These are phyloP conservation scores for Drosophila kuntzei DNA, from an alignment of 2,888 invertebrate genomes.

Conservation along the genomic window DNA sequence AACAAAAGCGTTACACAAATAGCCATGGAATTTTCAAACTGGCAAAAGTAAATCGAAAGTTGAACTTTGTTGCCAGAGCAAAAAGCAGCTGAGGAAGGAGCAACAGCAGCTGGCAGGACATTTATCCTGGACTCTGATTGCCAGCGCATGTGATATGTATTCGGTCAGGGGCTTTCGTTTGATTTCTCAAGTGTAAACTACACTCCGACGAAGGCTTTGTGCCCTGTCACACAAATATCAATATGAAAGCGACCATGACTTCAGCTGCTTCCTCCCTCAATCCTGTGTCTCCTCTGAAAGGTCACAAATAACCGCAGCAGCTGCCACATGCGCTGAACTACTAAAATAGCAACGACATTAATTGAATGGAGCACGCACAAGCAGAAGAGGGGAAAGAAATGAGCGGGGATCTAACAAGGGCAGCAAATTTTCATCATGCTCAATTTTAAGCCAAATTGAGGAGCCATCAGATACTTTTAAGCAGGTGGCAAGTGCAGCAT, in stretches of 20 bases:
- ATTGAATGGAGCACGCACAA: conserved; percentile 51
- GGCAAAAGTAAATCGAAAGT: conserved; percentile 76
- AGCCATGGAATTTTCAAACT: conserved; percentile 63
- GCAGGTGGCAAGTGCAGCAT: conserved; percentile 13
- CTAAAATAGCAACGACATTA: conserved; percentile 56
- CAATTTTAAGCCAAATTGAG: conserved; percentile 50
- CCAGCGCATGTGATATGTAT: conserved; percentile 45
- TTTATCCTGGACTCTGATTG: conserved; percentile 64
- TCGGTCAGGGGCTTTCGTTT: conserved; percentile 64
- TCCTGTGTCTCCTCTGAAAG: not conserved
- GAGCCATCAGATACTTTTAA: conserved; percentile 28
- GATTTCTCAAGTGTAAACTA: conserved; percentile 79
- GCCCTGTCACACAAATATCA: conserved; percentile 72
- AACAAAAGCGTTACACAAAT: conserved; percentile 66
- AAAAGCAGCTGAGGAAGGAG: conserved; percentile 3
- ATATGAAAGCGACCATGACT: conserved; percentile 56
- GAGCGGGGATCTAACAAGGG: not conserved
- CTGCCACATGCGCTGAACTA: conserved; percentile 53
- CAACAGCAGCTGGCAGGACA: conserved; percentile 70
- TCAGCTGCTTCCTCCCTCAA: not conserved
- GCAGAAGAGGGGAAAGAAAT: not conserved
- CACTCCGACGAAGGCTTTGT: conserved; percentile 43
- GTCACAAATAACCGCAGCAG: conserved; percentile 52
- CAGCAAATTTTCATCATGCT: conserved; percentile 54
- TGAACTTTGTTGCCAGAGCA: conserved; percentile 54